Conservation (phyloP, 2,113 vertebrate genomes). For the rat (Rattus norvegicus) region GRCr8 NC_086021.1:98167001-98167500, state of each 20-base stretch:
- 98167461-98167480: conserved; percentile 12
- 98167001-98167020: not conserved
- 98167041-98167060: conserved; percentile 32
- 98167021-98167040: conserved; percentile 13
- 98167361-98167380: not conserved
- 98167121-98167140: not conserved
- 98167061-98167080: not conserved
- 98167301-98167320: not conserved
- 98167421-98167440: conserved; percentile 21
- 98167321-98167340: not conserved
- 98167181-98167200: conserved; percentile 18
- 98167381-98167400: conserved; percentile 16
- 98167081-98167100: conserved; percentile 16
- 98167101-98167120: not conserved
- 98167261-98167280: not conserved
- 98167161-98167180: conserved; percentile 39
- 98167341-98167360: conserved; percentile 26
- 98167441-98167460: not conserved
- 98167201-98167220: conserved; percentile 12
- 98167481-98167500: conserved; percentile 3
- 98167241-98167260: conserved; percentile 51
- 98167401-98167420: not conserved
- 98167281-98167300: not conserved
- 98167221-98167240: not conserved
- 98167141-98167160: not conserved